A percentile compares a stretch with the other conserved stretches of the same genome.
Conservation (phyloP, 2,888 invertebrate genomes). For the Cryptocephalus primarius region DNA sequence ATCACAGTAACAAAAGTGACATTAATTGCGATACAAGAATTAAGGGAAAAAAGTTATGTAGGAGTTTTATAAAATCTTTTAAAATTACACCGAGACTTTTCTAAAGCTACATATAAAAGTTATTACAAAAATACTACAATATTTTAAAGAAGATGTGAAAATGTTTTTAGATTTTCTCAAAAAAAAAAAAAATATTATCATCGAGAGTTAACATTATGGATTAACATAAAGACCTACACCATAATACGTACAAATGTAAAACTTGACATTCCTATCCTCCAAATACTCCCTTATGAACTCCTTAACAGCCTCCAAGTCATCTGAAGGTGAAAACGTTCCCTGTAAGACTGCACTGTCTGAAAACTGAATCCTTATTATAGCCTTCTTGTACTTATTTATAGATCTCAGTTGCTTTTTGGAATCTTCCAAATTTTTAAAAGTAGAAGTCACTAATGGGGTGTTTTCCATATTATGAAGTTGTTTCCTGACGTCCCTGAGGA, state of each 20-base stretch:
- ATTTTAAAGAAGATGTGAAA: too few species aligned
- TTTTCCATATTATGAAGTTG: conserved; percentile 55
- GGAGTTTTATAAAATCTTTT: too few species aligned
- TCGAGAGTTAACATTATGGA: too few species aligned
- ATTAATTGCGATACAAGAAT: too few species aligned
- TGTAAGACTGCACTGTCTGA: conserved; percentile 79
- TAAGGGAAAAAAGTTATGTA: too few species aligned
- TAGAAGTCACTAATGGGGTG: conserved; percentile 59
- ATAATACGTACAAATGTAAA: conserved; percentile 66
- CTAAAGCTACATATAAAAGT: too few species aligned
- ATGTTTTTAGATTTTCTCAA: too few species aligned
- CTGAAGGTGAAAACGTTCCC: conserved; percentile 68
- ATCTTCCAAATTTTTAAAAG: conserved; percentile 49
- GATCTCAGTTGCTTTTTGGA: conserved; percentile 45
- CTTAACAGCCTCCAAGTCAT: conserved; percentile 58
- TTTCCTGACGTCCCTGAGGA: conserved; percentile 64
- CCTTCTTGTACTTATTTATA: conserved; percentile 59
- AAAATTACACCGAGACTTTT: too few species aligned
- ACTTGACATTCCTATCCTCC: conserved; percentile 50
- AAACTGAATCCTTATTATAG: conserved; percentile 76
- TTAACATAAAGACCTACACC: too few species aligned
- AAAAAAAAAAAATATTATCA: too few species aligned
- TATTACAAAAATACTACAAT: too few species aligned
- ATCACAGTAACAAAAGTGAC: not conserved
- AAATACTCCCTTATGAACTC: conserved; percentile 67